Evolutionary conservation across 2,888 invertebrate genomes (phyloP), one percentile per base, ranked within the genome.

Genomic region (Fissipunctia ypsillon): DNA sequence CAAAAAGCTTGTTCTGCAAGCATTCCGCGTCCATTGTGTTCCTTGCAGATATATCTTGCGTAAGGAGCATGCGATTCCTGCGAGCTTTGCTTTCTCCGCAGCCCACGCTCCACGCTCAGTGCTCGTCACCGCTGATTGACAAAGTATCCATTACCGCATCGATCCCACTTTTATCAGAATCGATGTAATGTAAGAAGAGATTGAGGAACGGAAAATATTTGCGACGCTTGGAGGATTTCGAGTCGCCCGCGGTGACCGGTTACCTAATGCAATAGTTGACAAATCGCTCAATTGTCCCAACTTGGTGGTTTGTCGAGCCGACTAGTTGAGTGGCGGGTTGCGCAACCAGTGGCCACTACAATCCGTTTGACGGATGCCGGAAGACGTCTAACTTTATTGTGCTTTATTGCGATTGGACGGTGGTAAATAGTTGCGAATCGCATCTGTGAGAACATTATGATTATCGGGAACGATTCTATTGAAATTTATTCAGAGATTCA

Each of bases 211-310:
- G 84, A 64, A 85, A 84, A 74, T 82, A 61, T 87, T 87, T 83
- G 73, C 84, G 88, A 86, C 78, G 88, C 85, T 87, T 89, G 83
- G 87, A 86, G 86, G 89, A 91, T 90, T 89, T 90, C 89, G 87
- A 91, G 88, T 90, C 86, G 89, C 87, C 88, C 86, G 88, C 90
- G 87, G 89, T 93, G 93, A 94, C 93, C 92, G 92, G 93, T 94
- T 94, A 81, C 91, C 92, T 92, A 93, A 94, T 92, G 93, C 93
- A 91, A 91, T 90, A 88, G 93, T 95, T 95, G 96, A 96, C 95
- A 96, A 96, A 96, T 95, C 94, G 95, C 94, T 95, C 95, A 95
- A 96, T 95, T 96, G 95, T 95, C 92, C 92, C 86, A 86, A 90
- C 90, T 89, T 86, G 91, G 92, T 89, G 89, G 91, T 89, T 91